Evolutionary conservation across 2,888 invertebrate genomes (phyloP), one percentile per base, ranked within the genome.

Genomic region (Cerceris ruficornis): DNA sequence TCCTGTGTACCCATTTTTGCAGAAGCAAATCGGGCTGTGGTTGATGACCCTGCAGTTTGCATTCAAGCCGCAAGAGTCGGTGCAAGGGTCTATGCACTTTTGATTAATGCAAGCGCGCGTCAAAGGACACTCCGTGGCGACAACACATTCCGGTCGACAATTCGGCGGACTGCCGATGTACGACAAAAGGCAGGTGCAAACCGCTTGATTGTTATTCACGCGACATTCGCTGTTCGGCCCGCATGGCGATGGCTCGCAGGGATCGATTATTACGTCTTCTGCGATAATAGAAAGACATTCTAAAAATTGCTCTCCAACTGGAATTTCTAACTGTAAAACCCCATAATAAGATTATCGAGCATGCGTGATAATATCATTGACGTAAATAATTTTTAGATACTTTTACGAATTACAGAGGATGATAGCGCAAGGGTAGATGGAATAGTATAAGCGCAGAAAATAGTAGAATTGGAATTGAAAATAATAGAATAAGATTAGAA

Each of bases 91-190:
- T 62, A 95, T 93, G 90, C 97, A 97, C 93, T 96, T 96, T 87
- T 96, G 96, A 90, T 96, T 96, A 86, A 95, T 95, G 88, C 97
- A 97, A 14, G 97, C 96, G 88, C 95, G 94, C 83, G 95, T 95
- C 49, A 95, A 93, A 7, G 95, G 93, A 92, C 97, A 97, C 90
- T 97, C 97, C 4, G 95, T 94, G 89, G 96, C 97, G n/a, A 95
- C 95, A 7, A 95, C 94, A 91, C 97, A 97, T 91, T 97, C 96
- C 7, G 96, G 96, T 85, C 96, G 94, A 86, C 96, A 97, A 62
- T 95, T 94, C 41, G 96, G 96, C 66, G 97, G 97, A 84, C 95
- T 95, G 70, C 97, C 97, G 64, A 94, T 94, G 90, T 94, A 97
- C 55, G 94, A 95, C 74, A 94, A 94, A 75, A 96, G 93, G 88